Percentiles rank a stretch among this genome's conserved stretches.
Evolutionary conservation across 2,888 invertebrate genomes (phyloP).

Genomic region (Protonemura montana): DNA sequence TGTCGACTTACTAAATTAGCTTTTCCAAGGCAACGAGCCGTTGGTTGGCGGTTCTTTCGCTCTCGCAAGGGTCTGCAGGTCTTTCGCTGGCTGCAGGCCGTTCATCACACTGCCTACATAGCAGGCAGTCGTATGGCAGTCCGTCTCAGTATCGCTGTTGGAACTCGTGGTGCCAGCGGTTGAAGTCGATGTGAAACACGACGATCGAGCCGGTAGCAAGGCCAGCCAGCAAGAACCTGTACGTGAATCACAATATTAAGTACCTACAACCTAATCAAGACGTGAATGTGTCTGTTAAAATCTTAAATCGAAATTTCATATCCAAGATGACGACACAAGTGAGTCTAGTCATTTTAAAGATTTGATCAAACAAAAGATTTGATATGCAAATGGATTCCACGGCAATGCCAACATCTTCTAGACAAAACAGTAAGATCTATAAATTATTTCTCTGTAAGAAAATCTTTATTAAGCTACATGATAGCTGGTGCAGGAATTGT

Average conservation of each 20-base stretch:
- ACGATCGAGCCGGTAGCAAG: conserved; percentile 97
- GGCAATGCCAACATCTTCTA: too few species aligned
- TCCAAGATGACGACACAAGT: too few species aligned
- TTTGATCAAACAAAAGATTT: too few species aligned
- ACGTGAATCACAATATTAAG: conserved; percentile 52
- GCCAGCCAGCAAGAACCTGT: conserved; percentile 96
- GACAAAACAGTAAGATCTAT: too few species aligned
- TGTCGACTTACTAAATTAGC: neutral
- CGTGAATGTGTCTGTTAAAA: too few species aligned
- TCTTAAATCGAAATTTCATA: too few species aligned
- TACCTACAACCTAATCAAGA: too few species aligned
- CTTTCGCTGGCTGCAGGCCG: neutral
- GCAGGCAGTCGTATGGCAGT: neutral
- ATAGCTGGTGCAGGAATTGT: too few species aligned
- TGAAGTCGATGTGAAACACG: conserved; percentile 99
- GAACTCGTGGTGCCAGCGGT: conserved; percentile 96
- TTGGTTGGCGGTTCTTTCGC: neutral
- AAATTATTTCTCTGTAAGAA: too few species aligned
- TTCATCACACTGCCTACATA: neutral
- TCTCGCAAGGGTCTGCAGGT: neutral
- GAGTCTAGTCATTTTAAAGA: too few species aligned
- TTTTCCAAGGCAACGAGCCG: neutral
- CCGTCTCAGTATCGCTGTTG: conserved; percentile 84
- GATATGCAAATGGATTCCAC: too few species aligned
- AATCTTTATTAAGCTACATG: too few species aligned